Conservation (phyloP, 2,113 vertebrate species). For the Glaucomys volans region DNA sequence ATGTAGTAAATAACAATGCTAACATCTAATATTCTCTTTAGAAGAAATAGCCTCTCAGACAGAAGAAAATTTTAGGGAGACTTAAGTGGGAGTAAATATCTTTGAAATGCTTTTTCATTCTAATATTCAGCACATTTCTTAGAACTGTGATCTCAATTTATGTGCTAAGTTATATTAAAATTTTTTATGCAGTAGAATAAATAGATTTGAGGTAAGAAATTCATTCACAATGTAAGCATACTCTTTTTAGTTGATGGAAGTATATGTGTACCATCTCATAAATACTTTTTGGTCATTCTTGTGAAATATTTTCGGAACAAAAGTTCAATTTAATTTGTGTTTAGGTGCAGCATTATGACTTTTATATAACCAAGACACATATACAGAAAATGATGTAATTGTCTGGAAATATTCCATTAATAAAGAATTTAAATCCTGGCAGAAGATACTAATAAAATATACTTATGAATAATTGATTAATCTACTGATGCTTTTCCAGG, state of each 20-base stretch:
- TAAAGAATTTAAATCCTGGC: not conserved
- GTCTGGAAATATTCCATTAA: slow-evolving; percentile 49
- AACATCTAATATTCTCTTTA: not conserved
- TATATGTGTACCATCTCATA: not conserved
- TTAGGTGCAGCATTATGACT: slow-evolving; percentile 10
- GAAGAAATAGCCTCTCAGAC: not conserved
- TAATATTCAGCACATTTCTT: not conserved
- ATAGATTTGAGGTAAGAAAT: not conserved
- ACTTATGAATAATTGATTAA: not conserved
- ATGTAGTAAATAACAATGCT: slow-evolving; percentile 40
- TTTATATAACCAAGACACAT: not conserved
- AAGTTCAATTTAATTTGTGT: not conserved
- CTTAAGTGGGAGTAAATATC: not conserved
- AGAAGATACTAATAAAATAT: slow-evolving; percentile 12
- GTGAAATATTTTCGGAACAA: not conserved
- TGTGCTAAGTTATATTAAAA: not conserved
- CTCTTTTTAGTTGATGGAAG: not conserved
- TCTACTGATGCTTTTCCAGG: not conserved
- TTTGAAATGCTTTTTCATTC: not conserved
- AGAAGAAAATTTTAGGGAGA: slow-evolving; percentile 13
- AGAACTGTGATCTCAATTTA: not conserved
- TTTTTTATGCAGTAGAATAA: not conserved
- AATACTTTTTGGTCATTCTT: not conserved
- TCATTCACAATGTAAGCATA: not conserved
- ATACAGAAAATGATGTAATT: slow-evolving; percentile 34